Evolutionary conservation across 1,140 invertebrate genomes (phyloP).

Genomic region (Caligus rogercresseyi): DNA sequence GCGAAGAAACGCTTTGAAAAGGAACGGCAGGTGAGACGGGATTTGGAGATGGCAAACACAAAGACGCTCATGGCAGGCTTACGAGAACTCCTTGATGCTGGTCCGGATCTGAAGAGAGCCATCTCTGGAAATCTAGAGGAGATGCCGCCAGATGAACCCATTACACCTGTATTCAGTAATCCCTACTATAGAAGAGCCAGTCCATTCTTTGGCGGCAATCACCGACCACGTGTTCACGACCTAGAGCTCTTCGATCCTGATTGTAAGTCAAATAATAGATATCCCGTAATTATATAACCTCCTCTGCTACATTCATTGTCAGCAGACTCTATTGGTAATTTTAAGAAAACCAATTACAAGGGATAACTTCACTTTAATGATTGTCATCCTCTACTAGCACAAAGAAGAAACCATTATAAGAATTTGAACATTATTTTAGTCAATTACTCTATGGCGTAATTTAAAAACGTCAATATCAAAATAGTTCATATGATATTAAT

Average conservation of each 20-base stretch:
- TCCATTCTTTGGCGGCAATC: not conserved
- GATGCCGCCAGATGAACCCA: slow-evolving; percentile 68
- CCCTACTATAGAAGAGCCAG: not conserved
- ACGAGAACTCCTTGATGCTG: slow-evolving; percentile 48
- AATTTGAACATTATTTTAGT: no score
- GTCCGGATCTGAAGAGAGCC: slow-evolving; percentile 87
- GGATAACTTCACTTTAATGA: no score
- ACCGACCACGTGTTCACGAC: not conserved
- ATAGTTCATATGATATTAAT: no score
- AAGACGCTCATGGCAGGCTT: slow-evolving; percentile 50
- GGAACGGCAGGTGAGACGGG: slow-evolving; percentile 25
- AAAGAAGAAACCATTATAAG: no score
- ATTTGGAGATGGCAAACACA: not conserved
- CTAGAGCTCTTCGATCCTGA: not conserved
- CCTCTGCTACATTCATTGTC: no score
- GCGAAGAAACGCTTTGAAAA: slow-evolving; percentile 75
- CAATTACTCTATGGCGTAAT: no score
- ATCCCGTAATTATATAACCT: no score
- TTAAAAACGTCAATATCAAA: no score
- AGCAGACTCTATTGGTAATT: no score
- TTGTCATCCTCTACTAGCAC: no score
- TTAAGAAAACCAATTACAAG: no score
- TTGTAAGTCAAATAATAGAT: no score
- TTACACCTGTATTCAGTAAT: slow-evolving; percentile 72
- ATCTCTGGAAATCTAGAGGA: slow-evolving; percentile 92